phyloP scores from a whole-genome alignment of 2,113 vertebrate species.

The Cyprinodon variegatus region DNA sequence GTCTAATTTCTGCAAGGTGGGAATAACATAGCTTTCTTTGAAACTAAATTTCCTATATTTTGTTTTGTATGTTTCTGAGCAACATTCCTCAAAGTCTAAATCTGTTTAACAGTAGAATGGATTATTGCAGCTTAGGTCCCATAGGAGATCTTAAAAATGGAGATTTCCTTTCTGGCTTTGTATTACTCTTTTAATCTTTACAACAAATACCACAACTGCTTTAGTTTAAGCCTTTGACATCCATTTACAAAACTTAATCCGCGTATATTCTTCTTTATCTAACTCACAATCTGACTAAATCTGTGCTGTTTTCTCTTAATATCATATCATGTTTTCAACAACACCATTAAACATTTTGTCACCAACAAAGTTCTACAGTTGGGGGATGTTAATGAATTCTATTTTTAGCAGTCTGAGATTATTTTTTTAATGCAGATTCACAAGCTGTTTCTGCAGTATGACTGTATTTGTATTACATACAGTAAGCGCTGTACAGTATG shows the following conservation, averaged over 20 bases:
- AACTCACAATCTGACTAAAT: constrained; percentile 50
- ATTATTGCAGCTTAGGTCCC: constrained; percentile 41
- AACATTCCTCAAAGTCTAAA: constrained; percentile 33
- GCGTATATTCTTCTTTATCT: constrained; percentile 37
- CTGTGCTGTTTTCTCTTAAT: constrained; percentile 43
- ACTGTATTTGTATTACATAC: background rate
- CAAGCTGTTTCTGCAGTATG: background rate
- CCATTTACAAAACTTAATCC: constrained; percentile 33
- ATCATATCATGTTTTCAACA: constrained; percentile 37
- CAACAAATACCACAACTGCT: constrained; percentile 28
- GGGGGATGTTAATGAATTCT: constrained; percentile 4
- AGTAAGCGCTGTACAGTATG: background rate
- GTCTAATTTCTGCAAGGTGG: constrained; percentile 37
- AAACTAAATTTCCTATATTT: constrained; percentile 36
- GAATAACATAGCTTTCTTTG: constrained; percentile 16
- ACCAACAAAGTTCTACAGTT: constrained; percentile 7
- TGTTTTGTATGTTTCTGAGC: constrained; percentile 18
- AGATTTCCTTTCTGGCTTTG: constrained; percentile 16
- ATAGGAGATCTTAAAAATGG: constrained; percentile 28
- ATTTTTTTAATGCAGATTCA: background rate
- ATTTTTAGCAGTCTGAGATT: background rate
- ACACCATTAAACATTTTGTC: constrained; percentile 10
- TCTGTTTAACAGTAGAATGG: constrained; percentile 37
- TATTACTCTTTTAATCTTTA: constrained; percentile 38
- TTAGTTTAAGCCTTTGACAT: constrained; percentile 55